phyloP scores from a whole-genome alignment of 2,113 vertebrate species.

The Solenodon paradoxus region DNA sequence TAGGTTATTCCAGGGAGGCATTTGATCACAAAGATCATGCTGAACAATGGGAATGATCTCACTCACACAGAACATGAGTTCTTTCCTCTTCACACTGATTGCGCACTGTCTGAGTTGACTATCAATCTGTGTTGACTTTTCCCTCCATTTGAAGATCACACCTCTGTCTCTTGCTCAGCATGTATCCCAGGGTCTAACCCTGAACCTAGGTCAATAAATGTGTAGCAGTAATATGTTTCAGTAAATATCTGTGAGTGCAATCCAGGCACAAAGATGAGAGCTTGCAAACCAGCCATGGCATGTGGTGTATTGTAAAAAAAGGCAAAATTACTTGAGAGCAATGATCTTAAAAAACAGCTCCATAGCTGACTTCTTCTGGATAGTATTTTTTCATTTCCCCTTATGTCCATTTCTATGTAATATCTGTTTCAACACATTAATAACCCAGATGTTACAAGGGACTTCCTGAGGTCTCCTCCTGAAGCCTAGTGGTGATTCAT shows the following conservation, averaged over 20 bases:
- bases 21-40: neutral
- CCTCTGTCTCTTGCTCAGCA: neutral
- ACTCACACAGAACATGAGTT: neutral
- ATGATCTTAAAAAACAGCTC: neutral
- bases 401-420: neutral
- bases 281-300: neutral
- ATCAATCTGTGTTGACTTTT: neutral
- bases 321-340: neutral
- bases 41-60: neutral
- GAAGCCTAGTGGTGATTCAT: neutral
- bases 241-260: neutral
- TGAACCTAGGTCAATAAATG: neutral
- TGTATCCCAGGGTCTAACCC: neutral
- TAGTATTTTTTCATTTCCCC: neutral
- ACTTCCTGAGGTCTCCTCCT: neutral
- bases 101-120: neutral
- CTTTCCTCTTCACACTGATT: neutral
- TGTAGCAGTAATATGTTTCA: too few species aligned
- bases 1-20: neutral
- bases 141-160: neutral
- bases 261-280: neutral
- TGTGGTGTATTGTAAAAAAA: neutral
- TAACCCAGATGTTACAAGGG: neutral
- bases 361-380: neutral
- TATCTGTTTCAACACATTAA: neutral